Evolutionary conservation across 2,113 vertebrate genomes (phyloP).

Genomic region (Pangasianodon gigas): DNA sequence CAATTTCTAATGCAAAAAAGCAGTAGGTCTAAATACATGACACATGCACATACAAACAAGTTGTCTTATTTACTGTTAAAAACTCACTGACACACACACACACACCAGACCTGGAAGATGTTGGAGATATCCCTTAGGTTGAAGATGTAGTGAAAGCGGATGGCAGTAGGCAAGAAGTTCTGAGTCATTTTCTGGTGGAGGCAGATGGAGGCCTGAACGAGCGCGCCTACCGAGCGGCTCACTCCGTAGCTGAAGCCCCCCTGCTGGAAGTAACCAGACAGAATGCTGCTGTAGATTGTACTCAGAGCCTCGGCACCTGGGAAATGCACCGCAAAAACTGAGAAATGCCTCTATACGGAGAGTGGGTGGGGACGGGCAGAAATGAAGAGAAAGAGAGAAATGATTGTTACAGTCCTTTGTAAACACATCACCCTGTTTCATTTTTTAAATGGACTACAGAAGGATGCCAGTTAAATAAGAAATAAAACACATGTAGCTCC

Average conservation of each 20-base stretch:
- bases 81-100: background rate
- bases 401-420: background rate
- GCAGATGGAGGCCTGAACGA: constrained; percentile 73
- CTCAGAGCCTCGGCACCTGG: constrained; percentile 68
- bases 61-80: background rate
- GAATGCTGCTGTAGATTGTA: constrained; percentile 74
- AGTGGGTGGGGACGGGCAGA: background rate
- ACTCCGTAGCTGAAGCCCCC: constrained; percentile 77
- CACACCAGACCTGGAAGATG: constrained; percentile 72
- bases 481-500: background rate
- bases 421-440: background rate
- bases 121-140: constrained; percentile 75
- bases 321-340: constrained; percentile 77
- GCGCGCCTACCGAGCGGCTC: constrained; percentile 71
- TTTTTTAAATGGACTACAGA: background rate
- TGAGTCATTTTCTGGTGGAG: constrained; percentile 82
- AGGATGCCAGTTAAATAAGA: background rate
- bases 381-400: background rate
- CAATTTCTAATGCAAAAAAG: background rate
- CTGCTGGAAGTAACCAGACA: constrained; percentile 77
- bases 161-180: constrained; percentile 79
- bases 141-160: constrained; percentile 81
- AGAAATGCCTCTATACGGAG: constrained; percentile 74
- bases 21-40: background rate
- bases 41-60: background rate